Evolutionary conservation across 35 echinoderm and acorn worm species (phyloP).

Genomic region (Apostichopus parvimensis): DNA sequence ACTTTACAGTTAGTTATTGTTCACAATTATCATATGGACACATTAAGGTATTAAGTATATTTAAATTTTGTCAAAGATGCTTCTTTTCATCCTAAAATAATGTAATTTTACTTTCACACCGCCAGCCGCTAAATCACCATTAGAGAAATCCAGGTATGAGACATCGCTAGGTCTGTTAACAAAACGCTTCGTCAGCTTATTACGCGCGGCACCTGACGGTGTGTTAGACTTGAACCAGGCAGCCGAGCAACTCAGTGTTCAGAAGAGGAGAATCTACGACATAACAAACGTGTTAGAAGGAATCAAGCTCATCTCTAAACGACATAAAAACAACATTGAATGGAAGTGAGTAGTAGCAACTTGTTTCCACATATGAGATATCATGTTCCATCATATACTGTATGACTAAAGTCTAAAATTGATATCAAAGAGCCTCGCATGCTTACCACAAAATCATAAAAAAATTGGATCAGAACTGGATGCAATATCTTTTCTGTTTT

Average conservation of each 20-base stretch:
- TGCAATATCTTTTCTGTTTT: background rate
- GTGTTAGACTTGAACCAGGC: conserved; percentile 91
- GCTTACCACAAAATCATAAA: no score
- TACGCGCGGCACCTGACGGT: conserved; percentile 86
- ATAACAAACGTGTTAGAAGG: conserved; percentile 99
- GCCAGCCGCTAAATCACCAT: conserved; percentile 66
- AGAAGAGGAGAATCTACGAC: conserved; percentile 95
- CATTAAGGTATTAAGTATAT: no score
- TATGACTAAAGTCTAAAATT: no score
- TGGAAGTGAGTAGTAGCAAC: conserved; percentile 85
- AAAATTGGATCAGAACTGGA: no score
- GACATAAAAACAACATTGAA: conserved; percentile 98
- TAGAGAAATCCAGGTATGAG: conserved; percentile 96
- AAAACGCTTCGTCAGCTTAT: conserved; percentile 91
- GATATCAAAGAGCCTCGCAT: no score
- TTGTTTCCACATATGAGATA: no score
- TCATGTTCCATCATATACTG: no score
- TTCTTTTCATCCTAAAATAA: no score
- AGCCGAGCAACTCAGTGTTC: conserved; percentile 86
- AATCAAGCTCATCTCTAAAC: conserved; percentile 97
- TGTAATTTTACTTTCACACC: background rate
- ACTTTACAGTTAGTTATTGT: no score
- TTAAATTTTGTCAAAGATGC: no score
- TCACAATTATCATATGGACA: no score
- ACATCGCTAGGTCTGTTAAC: conserved; percentile 97